Evolutionary conservation across 2,113 vertebrate genomes (phyloP), one percentile per base, ranked within the genome.

Genomic region (Zingel zingel): DNA sequence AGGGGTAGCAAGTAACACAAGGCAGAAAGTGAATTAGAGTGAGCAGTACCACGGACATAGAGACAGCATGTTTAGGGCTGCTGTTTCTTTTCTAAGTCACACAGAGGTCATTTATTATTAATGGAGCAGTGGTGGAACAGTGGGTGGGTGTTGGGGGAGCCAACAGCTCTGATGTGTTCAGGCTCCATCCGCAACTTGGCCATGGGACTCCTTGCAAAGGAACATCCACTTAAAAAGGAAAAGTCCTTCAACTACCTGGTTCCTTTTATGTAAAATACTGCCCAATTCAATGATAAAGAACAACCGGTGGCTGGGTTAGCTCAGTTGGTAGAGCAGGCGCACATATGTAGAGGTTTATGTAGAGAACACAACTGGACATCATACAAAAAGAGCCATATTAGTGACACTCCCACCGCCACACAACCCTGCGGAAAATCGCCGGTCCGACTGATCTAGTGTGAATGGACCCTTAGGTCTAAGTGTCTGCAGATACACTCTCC

Each of bases 91-190:
- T 64, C 82, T 19, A 77, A 79, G 86, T 85, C 87, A 89, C 84
- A 91, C 64, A 75, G 71, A 86, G 86, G 79, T 88, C 73, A 87
- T 92, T 92, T 86, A 92, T 91, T 91, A 94, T 93, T 93, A 84
- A 94, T 51, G 27, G 78, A 75, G 72, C 64, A 30, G 74, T 74
- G 74, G 72, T 30, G 68, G 27, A 27, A 27, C 27, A 27, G 27
- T 27, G 74, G 71, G 67, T 82, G 73, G 56, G 58, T 58, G 68
- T 56, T 4, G 50, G 65, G 59, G 48, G 36, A 69, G 62, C 66
- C 18, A 64, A 86, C 75, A 82, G 68, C 67, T 85, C 86, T 63
- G 64, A 82, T 77, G 66, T 72, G 63, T 51, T 64, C 47, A 57
- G 66, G 43, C 71, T 50, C 67, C 21, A 64, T 81, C 30, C 65